These are phyloP conservation scores for Lates japonicus DNA, from an alignment of 2,797 vertebrate genomes.

Conservation along the genomic window DNA sequence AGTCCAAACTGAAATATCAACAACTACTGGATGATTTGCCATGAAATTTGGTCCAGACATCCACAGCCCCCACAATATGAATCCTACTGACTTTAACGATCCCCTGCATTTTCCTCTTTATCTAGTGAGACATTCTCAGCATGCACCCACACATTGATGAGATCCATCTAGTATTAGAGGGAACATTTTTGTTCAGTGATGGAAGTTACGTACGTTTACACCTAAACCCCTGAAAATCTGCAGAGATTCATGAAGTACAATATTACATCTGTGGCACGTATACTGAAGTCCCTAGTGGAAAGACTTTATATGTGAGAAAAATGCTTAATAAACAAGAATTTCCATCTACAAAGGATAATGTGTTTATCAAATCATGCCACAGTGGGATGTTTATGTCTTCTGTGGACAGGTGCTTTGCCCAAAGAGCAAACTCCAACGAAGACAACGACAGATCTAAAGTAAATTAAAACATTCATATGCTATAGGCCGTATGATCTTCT, in stretches of 20 bases:
- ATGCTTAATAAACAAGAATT: conserved; percentile 14
- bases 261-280: conserved; percentile 36
- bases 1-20: background rate
- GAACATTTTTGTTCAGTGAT: too few relatives aligned
- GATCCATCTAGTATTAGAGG: too few relatives aligned
- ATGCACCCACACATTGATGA: too few relatives aligned
- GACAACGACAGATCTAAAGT: conserved; percentile 31
- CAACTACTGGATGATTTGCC: background rate
- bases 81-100: too few relatives aligned
- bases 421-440: conserved; percentile 37
- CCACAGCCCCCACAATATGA: background rate
- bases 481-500: conserved; percentile 38
- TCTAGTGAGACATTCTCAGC: too few relatives aligned
- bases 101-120: background rate
- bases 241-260: conserved; percentile 40
- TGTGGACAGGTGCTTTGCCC: conserved; percentile 52
- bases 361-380: conserved; percentile 38
- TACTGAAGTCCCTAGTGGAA: conserved; percentile 22
- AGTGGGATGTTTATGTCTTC: conserved; percentile 30
- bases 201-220: too few relatives aligned
- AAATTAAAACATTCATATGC: conserved; percentile 61
- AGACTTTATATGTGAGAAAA: conserved; percentile 2
- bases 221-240: conserved; percentile 50
- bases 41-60: background rate
- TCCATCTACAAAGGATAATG: conserved; percentile 36